phyloP scores from a whole-genome alignment of 2,888 invertebrate species.

The Meganola albula region DNA sequence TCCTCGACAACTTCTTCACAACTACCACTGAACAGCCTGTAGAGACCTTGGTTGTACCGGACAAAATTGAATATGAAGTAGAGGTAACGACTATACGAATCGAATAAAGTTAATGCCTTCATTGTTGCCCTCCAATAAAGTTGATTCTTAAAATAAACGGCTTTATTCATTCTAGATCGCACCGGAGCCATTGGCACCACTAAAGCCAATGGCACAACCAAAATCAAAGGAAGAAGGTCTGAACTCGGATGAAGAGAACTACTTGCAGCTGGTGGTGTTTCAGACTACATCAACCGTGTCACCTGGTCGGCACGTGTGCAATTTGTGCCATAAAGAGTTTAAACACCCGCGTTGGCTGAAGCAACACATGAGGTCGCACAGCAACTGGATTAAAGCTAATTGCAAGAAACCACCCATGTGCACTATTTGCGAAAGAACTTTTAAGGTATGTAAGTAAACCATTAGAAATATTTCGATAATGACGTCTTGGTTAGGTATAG shows the following conservation, averaged over 20 bases:
- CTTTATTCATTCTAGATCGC: conserved; percentile 14
- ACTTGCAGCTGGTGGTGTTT: conserved; percentile 65
- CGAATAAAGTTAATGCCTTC: too few species aligned
- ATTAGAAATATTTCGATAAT: too few species aligned
- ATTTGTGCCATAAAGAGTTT: conserved; percentile 80
- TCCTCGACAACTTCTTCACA: conserved; percentile 58
- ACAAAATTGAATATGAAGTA: conserved; percentile 32
- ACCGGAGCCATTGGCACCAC: too few species aligned
- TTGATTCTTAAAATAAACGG: too few species aligned
- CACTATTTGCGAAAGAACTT: conserved; percentile 77
- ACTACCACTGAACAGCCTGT: conserved; percentile 24
- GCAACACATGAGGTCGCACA: conserved; percentile 79
- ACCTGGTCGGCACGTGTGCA: conserved; percentile 79
- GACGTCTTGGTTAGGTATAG: too few species aligned
- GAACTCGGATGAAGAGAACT: conserved; percentile 67
- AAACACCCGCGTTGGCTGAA: conserved; percentile 79
- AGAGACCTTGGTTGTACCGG: conserved; percentile 25
- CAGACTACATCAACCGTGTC: conserved; percentile 74
- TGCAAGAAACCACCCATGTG: conserved; percentile 82
- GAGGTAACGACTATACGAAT: conserved; percentile 37
- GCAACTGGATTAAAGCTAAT: conserved; percentile 81
- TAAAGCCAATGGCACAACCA: too few species aligned
- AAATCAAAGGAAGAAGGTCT: conserved; percentile 52
- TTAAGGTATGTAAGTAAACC: conserved; percentile 54
- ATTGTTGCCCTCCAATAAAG: too few species aligned